Evolutionary conservation across 2,113 vertebrate genomes (phyloP).

Genomic region (Casuarius casuarius): DNA sequence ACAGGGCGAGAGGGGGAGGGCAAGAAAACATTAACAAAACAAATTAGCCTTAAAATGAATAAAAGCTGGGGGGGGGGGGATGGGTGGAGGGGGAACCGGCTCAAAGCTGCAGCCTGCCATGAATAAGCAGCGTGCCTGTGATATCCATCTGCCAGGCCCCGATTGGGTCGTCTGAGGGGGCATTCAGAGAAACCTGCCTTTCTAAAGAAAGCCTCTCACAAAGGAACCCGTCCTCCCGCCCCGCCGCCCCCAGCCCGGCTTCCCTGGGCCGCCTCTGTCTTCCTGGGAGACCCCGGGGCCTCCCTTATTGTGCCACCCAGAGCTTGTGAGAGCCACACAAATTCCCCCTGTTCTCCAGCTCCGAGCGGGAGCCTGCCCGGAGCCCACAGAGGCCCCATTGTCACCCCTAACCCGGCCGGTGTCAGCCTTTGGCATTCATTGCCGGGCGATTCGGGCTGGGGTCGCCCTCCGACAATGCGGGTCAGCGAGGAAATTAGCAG

Average conservation of each 20-base stretch:
- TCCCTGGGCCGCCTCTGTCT: constrained; percentile 65
- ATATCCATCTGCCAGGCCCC: constrained; percentile 78
- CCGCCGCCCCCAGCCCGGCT: constrained; percentile 37
- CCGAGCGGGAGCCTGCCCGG: constrained; percentile 79
- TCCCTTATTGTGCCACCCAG: constrained; percentile 80
- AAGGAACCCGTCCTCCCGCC: constrained; percentile 59
- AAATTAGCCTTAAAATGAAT: constrained; percentile 73
- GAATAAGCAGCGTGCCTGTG: constrained; percentile 73
- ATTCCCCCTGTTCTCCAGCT: constrained; percentile 72
- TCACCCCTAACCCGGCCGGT: constrained; percentile 77
- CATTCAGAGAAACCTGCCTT: constrained; percentile 72
- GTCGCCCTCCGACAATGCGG: constrained; percentile 81
- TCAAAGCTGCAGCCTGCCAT: constrained; percentile 57
- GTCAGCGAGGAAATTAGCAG: constrained; percentile 89
- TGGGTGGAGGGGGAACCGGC: neutral
- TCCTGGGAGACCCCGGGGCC: constrained; percentile 71
- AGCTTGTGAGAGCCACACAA: constrained; percentile 79
- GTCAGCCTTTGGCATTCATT: constrained; percentile 89
- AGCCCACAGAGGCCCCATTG: constrained; percentile 79
- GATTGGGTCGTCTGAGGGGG: constrained; percentile 62
- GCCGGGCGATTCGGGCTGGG: constrained; percentile 76
- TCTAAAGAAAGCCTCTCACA: constrained; percentile 76
- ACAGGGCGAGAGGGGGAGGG: constrained; percentile 50
- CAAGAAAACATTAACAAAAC: constrained; percentile 73
- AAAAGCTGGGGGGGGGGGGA: constrained; percentile 2